phyloP scores from a whole-genome alignment of 2,888 invertebrate genomes.

The Notodonta dromedarius region DNA sequence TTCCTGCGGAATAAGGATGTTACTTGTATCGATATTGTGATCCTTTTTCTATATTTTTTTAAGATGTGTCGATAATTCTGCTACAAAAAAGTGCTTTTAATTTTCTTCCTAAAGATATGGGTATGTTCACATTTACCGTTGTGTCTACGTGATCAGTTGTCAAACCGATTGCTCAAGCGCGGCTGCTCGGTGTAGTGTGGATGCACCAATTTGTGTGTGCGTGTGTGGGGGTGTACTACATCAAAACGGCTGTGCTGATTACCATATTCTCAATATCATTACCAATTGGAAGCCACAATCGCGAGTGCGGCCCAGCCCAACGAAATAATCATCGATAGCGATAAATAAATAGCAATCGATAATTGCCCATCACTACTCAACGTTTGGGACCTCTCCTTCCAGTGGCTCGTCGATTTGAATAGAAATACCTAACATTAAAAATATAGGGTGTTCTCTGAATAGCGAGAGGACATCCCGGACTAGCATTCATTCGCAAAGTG shows the following conservation, averaged over 20 bases:
- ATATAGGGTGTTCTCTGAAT: constrained; percentile 69
- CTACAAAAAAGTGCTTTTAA: not conserved
- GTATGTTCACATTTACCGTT: no score
- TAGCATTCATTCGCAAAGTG: constrained; percentile 75
- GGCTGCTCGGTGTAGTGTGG: no score
- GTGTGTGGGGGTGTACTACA: no score
- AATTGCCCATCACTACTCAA: constrained; percentile 32
- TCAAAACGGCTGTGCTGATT: no score
- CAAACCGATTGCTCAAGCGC: no score
- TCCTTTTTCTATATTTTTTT: constrained; percentile 13
- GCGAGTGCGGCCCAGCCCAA: no score
- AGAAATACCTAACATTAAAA: constrained; percentile 75
- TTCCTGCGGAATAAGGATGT: constrained; percentile 62
- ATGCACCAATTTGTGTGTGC: no score
- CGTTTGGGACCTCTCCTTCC: constrained; percentile 52
- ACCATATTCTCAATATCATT: no score
- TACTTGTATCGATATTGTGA: constrained; percentile 12
- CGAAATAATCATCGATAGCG: not conserved
- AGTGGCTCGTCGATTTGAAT: constrained; percentile 62
- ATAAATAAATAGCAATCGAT: constrained; percentile 30
- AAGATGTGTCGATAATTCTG: not conserved
- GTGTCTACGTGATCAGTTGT: no score
- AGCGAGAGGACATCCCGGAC: constrained; percentile 58
- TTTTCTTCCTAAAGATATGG: no score
- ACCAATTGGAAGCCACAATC: no score